Base-by-base conservation (phyloP, 2,888 invertebrate species). In the Rhopalosiphum nymphaeae region DNA sequence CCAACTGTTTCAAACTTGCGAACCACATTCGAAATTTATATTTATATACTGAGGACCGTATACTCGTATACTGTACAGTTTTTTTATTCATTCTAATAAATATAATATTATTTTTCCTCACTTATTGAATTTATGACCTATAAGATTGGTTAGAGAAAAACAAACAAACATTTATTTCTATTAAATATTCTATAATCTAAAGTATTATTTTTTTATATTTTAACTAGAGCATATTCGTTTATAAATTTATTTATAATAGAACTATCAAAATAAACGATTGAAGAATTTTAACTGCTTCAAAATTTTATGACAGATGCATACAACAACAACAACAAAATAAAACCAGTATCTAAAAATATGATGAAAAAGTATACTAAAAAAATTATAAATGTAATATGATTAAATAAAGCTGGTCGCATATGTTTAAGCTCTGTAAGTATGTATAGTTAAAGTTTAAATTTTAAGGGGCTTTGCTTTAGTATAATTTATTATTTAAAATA, bases 11-110 rank as follows among this genome's bases (percentile, higher is more conserved):
- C 16, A 16, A 85, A 85, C 84, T 85, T 42, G 44, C 42, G 84
- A 44, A 25, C 44, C 42, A 25, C 84, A 85, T 85, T 85, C 84
- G 42, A 85, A 85, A 85, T 85, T 85, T 85, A 85, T 42, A 85
- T 85, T 85, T 85, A 85, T 85, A 85, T 21, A 46, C 44, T 85
- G 84, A 16, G 42, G 42, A 44, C 25, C 84, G 25, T 44, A 44
- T 44, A 44, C 44, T 44, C 42, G 42, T 85, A 44, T 44, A 42
- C 42, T 42, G 21, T 3, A 84, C n/a, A 36, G 42, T 85, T 42
- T 42, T 42, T 85, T 42, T 42, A 21, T 42, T 85, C 42, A 16
- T 85, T 42, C 84, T 46, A 85, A 67, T 29, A 67, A 11, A 67
- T 67, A 29, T 10, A 29, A 67, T 67, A 67, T 10, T 67, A 46